phyloP scores from a whole-genome alignment of 1,140 invertebrate species.

The Scaptodrosophila lebanonensis region DNA sequence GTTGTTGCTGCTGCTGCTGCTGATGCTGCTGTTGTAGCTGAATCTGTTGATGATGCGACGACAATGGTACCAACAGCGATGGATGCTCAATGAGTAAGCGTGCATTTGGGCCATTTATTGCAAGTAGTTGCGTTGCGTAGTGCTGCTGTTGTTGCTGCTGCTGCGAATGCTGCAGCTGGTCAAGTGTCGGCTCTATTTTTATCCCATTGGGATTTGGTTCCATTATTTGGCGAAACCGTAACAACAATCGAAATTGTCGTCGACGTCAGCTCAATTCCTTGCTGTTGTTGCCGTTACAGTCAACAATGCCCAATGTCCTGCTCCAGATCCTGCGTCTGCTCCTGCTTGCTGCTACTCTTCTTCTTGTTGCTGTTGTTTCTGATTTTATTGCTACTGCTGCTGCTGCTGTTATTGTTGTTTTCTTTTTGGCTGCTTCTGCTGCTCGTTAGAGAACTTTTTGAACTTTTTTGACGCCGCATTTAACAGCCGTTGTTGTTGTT shows the following conservation, averaged over 20 bases:
- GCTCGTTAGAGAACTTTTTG: slow-evolving; percentile 22
- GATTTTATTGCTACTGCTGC: slow-evolving; percentile 7
- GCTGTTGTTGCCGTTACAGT: not conserved
- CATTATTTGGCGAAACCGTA: slow-evolving; percentile 71
- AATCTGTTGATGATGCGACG: slow-evolving; percentile 55
- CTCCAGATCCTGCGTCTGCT: not conserved
- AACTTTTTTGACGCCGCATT: slow-evolving; percentile 40
- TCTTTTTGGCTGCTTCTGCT: slow-evolving; percentile 18
- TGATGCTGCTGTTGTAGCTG: slow-evolving; percentile 48
- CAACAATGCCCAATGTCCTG: no score
- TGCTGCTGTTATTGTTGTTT: no score
- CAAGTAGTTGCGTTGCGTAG: slow-evolving; percentile 69
- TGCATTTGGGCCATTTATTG: slow-evolving; percentile 73
- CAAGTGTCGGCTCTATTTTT: slow-evolving; percentile 75
- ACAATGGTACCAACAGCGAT: slow-evolving; percentile 70
- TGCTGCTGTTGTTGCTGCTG: slow-evolving; percentile 59
- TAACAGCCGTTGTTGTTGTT: slow-evolving; percentile 32
- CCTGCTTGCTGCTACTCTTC: not conserved
- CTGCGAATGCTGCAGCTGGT: slow-evolving; percentile 65
- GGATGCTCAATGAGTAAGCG: slow-evolving; percentile 73
- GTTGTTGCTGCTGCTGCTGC: slow-evolving; percentile 59
- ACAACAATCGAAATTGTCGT: slow-evolving; percentile 73
- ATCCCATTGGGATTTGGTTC: slow-evolving; percentile 77
- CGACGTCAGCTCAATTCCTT: slow-evolving; percentile 23
- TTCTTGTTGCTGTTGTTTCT: not conserved